Evolutionary conservation across 2,888 invertebrate species (phyloP).

Genomic region (Gastracanthus pulcherrimus): DNA sequence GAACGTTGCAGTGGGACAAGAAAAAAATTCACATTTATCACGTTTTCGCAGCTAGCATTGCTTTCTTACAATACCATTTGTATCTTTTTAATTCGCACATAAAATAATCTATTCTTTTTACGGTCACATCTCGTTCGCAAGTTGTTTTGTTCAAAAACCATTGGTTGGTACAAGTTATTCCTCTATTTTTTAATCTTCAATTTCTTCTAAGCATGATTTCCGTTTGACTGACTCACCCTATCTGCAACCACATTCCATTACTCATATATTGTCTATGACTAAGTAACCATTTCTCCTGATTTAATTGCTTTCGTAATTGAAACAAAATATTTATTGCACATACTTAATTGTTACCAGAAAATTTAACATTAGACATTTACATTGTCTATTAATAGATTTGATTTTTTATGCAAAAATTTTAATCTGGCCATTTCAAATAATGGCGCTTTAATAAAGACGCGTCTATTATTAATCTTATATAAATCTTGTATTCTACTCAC

Average conservation of each 20-base stretch:
- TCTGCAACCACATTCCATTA: slow-evolving; percentile 4
- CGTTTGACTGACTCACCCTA: slow-evolving; percentile 11
- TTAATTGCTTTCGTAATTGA: not conserved
- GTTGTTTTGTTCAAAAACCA: slow-evolving; percentile 59
- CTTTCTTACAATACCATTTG: slow-evolving; percentile 25
- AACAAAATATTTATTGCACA: not conserved
- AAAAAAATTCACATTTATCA: slow-evolving; percentile 64
- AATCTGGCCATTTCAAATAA: no score
- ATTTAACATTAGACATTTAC: not conserved
- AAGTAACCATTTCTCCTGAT: not conserved
- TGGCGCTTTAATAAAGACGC: no score
- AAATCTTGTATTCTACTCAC: no score
- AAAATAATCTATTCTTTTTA: slow-evolving; percentile 15
- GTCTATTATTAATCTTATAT: no score
- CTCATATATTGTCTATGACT: not conserved
- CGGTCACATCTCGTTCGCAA: slow-evolving; percentile 10
- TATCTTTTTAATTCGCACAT: slow-evolving; percentile 16
- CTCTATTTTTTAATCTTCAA: not conserved
- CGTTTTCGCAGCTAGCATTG: slow-evolving; percentile 64
- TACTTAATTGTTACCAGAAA: not conserved
- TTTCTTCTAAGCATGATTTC: slow-evolving; percentile 34
- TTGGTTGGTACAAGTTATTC: slow-evolving; percentile 28
- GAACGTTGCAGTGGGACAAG: slow-evolving; percentile 64
- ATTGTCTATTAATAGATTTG: no score
- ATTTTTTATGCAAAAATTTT: no score